phyloP scores from a whole-genome alignment of 2,113 vertebrate species.

The Ophthalmolycus amberensis region DNA sequence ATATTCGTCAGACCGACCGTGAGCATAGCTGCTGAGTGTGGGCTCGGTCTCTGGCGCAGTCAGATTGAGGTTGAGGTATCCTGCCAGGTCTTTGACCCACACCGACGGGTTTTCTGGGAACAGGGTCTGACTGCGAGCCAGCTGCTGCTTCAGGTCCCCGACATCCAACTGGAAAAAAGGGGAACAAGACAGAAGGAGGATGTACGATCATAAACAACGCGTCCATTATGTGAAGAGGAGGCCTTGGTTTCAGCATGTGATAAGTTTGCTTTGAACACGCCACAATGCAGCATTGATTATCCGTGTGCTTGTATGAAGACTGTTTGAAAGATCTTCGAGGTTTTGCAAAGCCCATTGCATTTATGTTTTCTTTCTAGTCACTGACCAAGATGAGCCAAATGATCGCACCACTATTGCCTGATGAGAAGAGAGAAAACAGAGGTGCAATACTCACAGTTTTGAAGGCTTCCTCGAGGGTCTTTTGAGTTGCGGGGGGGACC shows the following conservation, averaged over 20 bases:
- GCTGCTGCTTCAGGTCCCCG: constrained; percentile 88
- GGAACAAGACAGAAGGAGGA: constrained; percentile 8
- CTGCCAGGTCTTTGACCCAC: constrained; percentile 97
- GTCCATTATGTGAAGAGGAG: constrained; percentile 20
- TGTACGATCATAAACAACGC: constrained; percentile 32
- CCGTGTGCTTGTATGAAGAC: neutral
- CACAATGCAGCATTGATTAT: constrained; percentile 28
- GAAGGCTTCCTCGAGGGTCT: constrained; percentile 90
- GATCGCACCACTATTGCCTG: no score
- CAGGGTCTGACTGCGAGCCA: constrained; percentile 89
- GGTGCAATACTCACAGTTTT: constrained; percentile 86
- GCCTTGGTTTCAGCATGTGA: constrained; percentile 59
- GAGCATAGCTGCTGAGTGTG: constrained; percentile 89
- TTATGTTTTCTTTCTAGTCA: no score
- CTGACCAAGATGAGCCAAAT: no score
- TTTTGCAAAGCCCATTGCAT: neutral
- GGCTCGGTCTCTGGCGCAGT: constrained; percentile 87
- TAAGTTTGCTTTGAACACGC: neutral
- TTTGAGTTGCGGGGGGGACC: constrained; percentile 65
- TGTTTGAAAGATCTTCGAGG: neutral
- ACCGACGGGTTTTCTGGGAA: constrained; percentile 93
- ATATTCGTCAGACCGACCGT: constrained; percentile 83
- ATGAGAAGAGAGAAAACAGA: neutral
- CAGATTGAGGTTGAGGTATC: constrained; percentile 95
- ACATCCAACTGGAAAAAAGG: constrained; percentile 82